Percentiles rank a stretch among this genome's conserved stretches.
These are phyloP conservation scores for Chorisops tibialis DNA, from an alignment of 2,888 invertebrate genomes.

Conservation along the genomic window DNA sequence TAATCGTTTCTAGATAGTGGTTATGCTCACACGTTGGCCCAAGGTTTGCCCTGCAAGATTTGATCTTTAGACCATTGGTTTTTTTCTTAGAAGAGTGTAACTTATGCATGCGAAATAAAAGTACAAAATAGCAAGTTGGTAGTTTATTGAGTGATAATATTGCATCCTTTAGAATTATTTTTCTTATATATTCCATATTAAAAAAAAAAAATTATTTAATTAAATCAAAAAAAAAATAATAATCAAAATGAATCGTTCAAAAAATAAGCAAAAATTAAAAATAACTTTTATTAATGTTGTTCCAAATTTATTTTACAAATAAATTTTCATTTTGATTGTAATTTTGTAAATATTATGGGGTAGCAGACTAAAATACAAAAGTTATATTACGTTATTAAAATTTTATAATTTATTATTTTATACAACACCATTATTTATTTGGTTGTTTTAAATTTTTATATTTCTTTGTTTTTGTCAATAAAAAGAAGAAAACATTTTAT, in stretches of 20 bases:
- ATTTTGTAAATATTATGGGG: constrained; percentile 45
- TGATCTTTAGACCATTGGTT: constrained; percentile 4
- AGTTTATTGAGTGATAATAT: constrained; percentile 14
- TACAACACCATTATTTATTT: constrained; percentile 30
- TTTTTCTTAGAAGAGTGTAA: constrained; percentile 15
- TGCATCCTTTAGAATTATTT: not conserved
- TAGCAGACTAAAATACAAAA: constrained; percentile 51
- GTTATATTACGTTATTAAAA: constrained; percentile 18
- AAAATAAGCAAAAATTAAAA: constrained; percentile 2
- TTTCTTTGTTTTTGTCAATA: constrained; percentile 12
- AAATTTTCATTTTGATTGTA: constrained; percentile 33
- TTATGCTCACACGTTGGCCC: constrained; percentile 12
- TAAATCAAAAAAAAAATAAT: not conserved
- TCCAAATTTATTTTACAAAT: no score
- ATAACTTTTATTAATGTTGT: constrained; percentile 9
- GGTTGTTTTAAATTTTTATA: constrained; percentile 16
- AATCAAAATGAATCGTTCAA: constrained; percentile 15
- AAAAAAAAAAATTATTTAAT: not conserved
- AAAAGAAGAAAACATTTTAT: no score
- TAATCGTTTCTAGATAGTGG: constrained; percentile 12
- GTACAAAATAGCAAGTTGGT: constrained; percentile 9
- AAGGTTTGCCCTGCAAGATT: constrained; percentile 3
- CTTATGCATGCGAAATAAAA: constrained; percentile 10
- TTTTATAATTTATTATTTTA: constrained; percentile 33
- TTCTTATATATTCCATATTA: constrained; percentile 3